Conservation (phyloP, 1,140 invertebrate genomes). For the Bicyclus anynana region DNA sequence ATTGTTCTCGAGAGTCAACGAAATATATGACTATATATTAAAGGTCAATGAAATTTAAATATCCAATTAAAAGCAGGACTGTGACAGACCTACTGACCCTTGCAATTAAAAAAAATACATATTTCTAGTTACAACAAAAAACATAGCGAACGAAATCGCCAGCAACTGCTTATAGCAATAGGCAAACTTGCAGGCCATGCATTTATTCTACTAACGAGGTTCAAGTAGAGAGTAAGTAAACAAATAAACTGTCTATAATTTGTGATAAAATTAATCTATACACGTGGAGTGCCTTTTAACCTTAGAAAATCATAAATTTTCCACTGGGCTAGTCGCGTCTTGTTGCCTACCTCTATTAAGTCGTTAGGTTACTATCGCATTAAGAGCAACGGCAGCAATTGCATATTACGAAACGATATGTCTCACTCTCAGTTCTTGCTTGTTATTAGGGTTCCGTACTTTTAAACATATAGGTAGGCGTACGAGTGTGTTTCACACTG, state of each 20-base stretch:
- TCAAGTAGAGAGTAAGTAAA: constrained; percentile 29
- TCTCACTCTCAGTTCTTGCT: background rate
- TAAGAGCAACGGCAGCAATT: constrained; percentile 9
- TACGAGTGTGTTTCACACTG: no score
- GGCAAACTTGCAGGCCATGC: background rate
- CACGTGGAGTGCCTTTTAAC: constrained; percentile 46
- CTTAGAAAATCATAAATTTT: constrained; percentile 46
- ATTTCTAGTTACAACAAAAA: no score
- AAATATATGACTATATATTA: no score
- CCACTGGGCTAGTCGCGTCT: constrained; percentile 28
- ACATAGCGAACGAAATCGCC: no score
- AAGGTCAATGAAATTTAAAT: no score
- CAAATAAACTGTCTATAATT: constrained; percentile 37
- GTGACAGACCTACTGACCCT: no score
- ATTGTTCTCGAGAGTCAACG: no score
- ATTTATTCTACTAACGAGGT: constrained; percentile 1
- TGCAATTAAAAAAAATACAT: no score
- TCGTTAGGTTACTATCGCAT: constrained; percentile 16
- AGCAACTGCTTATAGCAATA: no score
- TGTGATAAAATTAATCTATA: constrained; percentile 45
- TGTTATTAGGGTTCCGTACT: no score
- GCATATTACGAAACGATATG: constrained; percentile 4
- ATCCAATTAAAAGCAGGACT: no score
- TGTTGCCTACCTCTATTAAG: constrained; percentile 24
- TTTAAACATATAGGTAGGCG: no score